These are phyloP conservation scores for Vanessa tameamea DNA, from an alignment of 1,140 invertebrate species.

Conservation along the genomic window DNA sequence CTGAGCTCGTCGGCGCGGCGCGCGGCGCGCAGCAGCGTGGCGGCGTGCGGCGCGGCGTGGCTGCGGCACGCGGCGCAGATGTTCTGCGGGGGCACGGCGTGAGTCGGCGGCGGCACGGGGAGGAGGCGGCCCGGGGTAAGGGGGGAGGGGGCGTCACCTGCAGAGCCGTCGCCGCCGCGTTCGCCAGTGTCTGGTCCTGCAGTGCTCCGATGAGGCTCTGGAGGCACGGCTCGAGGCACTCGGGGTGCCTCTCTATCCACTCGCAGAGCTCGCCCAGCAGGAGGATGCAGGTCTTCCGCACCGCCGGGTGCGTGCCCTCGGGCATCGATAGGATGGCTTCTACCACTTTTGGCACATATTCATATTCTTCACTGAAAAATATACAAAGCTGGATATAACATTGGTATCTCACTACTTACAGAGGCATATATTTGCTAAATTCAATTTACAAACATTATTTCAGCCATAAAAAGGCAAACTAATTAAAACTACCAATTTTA, in stretches of 20 bases:
- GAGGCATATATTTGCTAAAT: too few species aligned
- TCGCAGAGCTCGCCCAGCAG: conserved; percentile 96
- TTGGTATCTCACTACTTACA: too few species aligned
- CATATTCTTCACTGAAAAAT: conserved; percentile 90
- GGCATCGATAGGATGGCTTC: conserved; percentile 94
- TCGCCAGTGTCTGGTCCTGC: conserved; percentile 86
- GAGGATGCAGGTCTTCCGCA: conserved; percentile 93
- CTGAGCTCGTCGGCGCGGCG: conserved; percentile 89
- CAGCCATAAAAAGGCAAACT: too few species aligned
- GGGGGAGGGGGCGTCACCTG: conserved; percentile 44
- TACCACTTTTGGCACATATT: conserved; percentile 95
- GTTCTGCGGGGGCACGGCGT: conserved; percentile 34
- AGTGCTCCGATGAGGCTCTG: conserved; percentile 89
- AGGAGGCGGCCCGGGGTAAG: too few species aligned
- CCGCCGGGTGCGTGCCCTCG: conserved; percentile 91
- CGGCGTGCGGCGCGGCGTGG: conserved; percentile 91
- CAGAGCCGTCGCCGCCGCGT: conserved; percentile 88
- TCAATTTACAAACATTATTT: too few species aligned
- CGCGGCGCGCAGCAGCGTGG: conserved; percentile 90
- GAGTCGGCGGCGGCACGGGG: neutral
- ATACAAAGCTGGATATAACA: neutral
- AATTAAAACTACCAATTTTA: too few species aligned
- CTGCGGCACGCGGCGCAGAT: conserved; percentile 88
- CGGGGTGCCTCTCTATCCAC: conserved; percentile 95
- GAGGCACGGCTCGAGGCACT: conserved; percentile 89